These are phyloP conservation scores for Notocelia uddmanniana DNA, from an alignment of 2,888 invertebrate genomes.

Conservation along the genomic window DNA sequence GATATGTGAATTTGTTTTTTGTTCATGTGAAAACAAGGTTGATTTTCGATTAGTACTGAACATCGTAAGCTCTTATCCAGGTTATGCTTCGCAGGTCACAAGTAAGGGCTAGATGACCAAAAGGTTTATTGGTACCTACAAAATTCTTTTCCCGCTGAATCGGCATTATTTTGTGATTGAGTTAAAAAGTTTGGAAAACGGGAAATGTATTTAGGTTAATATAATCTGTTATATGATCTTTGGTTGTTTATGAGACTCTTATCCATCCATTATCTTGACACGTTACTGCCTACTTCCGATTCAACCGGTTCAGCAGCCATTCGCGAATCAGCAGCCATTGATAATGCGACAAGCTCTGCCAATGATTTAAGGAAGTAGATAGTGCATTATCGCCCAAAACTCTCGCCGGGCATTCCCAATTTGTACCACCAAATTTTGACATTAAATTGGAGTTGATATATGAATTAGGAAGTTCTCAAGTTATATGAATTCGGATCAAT, in stretches of 20 bases:
- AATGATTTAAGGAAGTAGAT: not conserved
- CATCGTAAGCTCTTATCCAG: conserved; percentile 53
- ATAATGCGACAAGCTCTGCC: conserved; percentile 3
- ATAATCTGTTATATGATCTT: conserved; percentile 34
- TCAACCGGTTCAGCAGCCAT: conserved; percentile 23
- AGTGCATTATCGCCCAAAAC: not conserved
- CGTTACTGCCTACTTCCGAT: conserved; percentile 38
- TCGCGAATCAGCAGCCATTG: conserved; percentile 19
- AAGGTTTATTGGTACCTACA: conserved; percentile 62
- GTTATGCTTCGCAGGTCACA: conserved; percentile 68
- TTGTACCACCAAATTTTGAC: not conserved
- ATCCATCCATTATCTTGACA: conserved; percentile 24
- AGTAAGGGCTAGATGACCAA: conserved; percentile 66
- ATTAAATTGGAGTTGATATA: not conserved
- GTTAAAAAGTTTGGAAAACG: conserved; percentile 33
- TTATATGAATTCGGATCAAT: not conserved
- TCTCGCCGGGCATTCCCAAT: not conserved
- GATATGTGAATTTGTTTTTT: conserved; percentile 27
- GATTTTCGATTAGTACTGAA: conserved; percentile 21
- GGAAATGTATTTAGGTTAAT: conserved; percentile 40
- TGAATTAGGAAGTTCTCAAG: not conserved
- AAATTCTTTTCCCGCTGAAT: conserved; percentile 71
- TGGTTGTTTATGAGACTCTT: conserved; percentile 36
- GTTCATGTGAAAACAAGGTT: conserved; percentile 34
- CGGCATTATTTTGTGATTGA: conserved; percentile 64